phyloP scores from a whole-genome alignment of 1,140 invertebrate genomes.

The Galleria mellonella region DNA sequence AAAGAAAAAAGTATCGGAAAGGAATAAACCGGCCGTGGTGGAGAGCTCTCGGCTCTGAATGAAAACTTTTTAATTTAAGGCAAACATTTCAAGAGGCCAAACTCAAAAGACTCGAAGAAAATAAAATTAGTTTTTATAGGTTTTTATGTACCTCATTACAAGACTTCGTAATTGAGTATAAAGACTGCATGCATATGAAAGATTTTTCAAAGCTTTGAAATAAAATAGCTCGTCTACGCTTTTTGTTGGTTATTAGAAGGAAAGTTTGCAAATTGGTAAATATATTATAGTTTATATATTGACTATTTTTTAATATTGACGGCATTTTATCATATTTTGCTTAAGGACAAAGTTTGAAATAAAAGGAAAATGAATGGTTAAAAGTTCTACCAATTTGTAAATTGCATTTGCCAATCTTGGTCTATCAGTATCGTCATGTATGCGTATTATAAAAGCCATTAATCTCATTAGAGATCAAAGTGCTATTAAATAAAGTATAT shows the following conservation, averaged over 20 bases:
- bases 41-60: slow-evolving; percentile 26
- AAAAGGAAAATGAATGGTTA: too few species aligned
- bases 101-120: slow-evolving; percentile 47
- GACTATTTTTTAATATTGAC: too few species aligned
- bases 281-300: too few species aligned
- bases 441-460: too few species aligned
- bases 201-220: slow-evolving; percentile 5
- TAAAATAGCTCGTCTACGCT: background rate
- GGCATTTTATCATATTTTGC: too few species aligned
- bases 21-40: slow-evolving; percentile 28
- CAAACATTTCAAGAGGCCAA: slow-evolving; percentile 45
- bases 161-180: slow-evolving; percentile 43
- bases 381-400: too few species aligned
- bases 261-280: too few species aligned
- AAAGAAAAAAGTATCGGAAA: slow-evolving; percentile 40
- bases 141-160: slow-evolving; percentile 43
- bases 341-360: too few species aligned
- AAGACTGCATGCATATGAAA: slow-evolving; percentile 40
- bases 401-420: too few species aligned
- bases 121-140: slow-evolving; percentile 58
- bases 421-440: too few species aligned
- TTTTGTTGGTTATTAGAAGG: background rate
- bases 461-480: too few species aligned
- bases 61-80: slow-evolving; percentile 62
- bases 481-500: too few species aligned